Evolutionary conservation across 1,140 invertebrate genomes (phyloP).

Genomic region (Cepaea nemoralis): DNA sequence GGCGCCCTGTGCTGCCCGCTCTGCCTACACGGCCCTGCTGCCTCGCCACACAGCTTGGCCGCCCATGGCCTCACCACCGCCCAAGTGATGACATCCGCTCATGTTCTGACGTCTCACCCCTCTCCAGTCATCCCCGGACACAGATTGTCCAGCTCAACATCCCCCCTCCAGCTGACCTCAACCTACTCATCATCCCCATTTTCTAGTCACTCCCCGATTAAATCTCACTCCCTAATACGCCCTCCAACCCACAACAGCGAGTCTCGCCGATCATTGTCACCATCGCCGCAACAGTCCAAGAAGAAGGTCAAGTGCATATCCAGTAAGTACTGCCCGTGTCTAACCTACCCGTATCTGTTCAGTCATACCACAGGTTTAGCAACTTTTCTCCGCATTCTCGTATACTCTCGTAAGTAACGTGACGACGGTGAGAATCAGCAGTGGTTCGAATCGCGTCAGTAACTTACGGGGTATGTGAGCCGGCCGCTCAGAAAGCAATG

Average conservation of each 20-base stretch:
- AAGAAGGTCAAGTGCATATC: slow-evolving; percentile 3
- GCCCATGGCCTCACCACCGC: slow-evolving; percentile 23
- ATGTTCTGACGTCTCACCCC: slow-evolving; percentile 16
- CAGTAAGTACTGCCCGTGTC: background rate
- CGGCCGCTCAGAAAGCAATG: too few species aligned
- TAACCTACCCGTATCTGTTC: too few species aligned
- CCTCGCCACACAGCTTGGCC: background rate
- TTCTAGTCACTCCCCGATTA: background rate
- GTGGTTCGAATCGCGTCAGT: too few species aligned
- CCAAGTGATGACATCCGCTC: slow-evolving; percentile 13
- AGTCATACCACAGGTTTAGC: too few species aligned
- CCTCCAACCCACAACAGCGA: background rate
- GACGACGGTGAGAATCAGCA: too few species aligned
- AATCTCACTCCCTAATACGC: background rate
- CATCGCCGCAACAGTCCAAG: background rate
- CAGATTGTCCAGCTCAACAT: background rate
- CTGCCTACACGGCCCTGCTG: slow-evolving; percentile 42
- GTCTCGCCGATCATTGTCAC: background rate
- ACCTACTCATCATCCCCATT: background rate
- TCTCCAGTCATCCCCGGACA: slow-evolving; percentile 5
- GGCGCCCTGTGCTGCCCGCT: slow-evolving; percentile 47
- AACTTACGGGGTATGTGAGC: too few species aligned
- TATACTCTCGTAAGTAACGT: too few species aligned
- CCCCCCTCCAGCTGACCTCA: background rate
- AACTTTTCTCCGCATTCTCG: too few species aligned